A percentile compares a stretch with the other conserved stretches of the same genome.
These are phyloP conservation scores for Siniperca undulata DNA, from an alignment of 2,797 vertebrate genomes.

Conservation along the genomic window DNA sequence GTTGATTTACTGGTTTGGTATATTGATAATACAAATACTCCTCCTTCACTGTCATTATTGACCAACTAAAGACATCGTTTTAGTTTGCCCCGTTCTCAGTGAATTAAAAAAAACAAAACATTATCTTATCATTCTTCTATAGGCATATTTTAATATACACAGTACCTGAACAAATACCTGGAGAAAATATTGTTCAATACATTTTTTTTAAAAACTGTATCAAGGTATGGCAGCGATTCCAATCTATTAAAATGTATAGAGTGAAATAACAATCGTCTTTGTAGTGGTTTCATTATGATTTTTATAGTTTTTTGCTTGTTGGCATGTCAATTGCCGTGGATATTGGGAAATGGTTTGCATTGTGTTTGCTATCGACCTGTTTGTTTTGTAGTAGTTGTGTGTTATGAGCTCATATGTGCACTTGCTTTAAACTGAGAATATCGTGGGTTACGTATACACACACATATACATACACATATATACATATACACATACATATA, in stretches of 20 bases:
- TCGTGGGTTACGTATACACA: too few species aligned
- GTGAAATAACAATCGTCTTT: neutral
- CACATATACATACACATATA: too few species aligned
- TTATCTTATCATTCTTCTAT: neutral
- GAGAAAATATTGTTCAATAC: neutral
- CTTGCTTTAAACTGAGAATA: too few species aligned
- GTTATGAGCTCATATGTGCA: too few species aligned
- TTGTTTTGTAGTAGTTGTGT: too few species aligned
- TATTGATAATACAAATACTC: neutral
- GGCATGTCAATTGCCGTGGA: too few species aligned
- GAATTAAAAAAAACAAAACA: neutral
- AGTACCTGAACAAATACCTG: neutral
- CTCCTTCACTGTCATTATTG: constrained; percentile 13
- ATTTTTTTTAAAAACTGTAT: neutral
- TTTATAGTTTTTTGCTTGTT: neutral
- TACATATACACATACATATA: too few species aligned
- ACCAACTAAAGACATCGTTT: neutral
- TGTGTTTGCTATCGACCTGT: too few species aligned
- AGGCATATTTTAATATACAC: neutral
- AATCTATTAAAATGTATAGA: neutral
- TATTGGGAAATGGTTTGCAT: too few species aligned
- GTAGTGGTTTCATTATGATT: neutral
- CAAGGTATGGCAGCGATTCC: neutral
- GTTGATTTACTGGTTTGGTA: neutral
- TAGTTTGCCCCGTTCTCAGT: neutral